A percentile compares a stretch with the other conserved stretches of the same genome.
These are phyloP conservation scores for Metridium senile DNA, from an alignment of 92 coral and sea anemone species.

Conservation along the genomic window DNA sequence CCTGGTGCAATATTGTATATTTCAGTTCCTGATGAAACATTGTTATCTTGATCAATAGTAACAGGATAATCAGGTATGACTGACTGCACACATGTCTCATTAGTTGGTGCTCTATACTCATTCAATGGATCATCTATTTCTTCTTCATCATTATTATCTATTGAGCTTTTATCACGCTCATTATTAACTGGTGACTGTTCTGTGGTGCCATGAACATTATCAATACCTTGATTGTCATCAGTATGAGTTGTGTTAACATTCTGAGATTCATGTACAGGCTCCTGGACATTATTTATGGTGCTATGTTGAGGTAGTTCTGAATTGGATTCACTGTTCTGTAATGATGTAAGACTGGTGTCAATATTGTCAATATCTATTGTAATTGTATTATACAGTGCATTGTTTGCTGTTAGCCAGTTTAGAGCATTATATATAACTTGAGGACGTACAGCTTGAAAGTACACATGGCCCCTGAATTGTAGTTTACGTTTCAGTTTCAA, in stretches of 20 bases:
- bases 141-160: constrained; percentile 31
- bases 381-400: constrained; percentile 29
- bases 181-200: background rate
- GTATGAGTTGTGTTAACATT: background rate
- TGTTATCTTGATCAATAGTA: constrained; percentile 19
- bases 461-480: constrained; percentile 64
- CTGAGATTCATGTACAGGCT: constrained; percentile 5
- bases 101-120: constrained; percentile 52
- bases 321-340: background rate
- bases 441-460: constrained; percentile 68
- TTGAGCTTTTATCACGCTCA: constrained; percentile 1
- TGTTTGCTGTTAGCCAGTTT: constrained; percentile 36
- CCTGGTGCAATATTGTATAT: constrained; percentile 56
- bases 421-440: constrained; percentile 36
- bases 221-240: background rate
- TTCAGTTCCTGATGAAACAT: constrained; percentile 52
- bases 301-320: background rate
- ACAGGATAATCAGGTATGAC: constrained; percentile 66
- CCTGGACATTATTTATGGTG: constrained; percentile 10
- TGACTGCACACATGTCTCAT: constrained; percentile 62
- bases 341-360: constrained; percentile 24
- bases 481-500: constrained; percentile 54
- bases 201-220: background rate
- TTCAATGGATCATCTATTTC: constrained; percentile 58
- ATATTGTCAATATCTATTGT: constrained; percentile 40